Percentiles rank a stretch among this genome's conserved stretches.
Conservation (phyloP, 2,888 invertebrate species). For the Drosophila histrio region DNA sequence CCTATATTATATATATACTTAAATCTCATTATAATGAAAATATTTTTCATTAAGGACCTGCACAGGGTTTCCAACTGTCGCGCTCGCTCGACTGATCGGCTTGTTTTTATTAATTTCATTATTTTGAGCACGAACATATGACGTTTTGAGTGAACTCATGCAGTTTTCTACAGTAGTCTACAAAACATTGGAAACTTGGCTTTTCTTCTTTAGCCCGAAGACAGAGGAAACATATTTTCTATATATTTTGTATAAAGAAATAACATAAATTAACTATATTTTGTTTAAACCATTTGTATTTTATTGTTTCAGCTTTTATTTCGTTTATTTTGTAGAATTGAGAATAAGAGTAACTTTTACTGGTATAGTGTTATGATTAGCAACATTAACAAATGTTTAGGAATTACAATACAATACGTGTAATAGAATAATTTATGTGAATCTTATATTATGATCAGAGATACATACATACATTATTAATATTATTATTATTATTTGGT, state of each 20-base stretch:
- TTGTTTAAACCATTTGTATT: conserved; percentile 42
- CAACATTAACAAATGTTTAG: conserved; percentile 73
- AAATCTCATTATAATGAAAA: no score
- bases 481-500: conserved; percentile 37
- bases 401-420: conserved; percentile 64
- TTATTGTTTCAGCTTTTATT: conserved; percentile 40
- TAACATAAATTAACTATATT: background rate
- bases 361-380: conserved; percentile 46
- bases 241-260: background rate
- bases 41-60: no score
- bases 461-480: conserved; percentile 23
- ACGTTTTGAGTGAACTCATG: background rate
- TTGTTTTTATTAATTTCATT: no score
- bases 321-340: conserved; percentile 35
- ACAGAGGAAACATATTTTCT: background rate
- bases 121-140: no score
- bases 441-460: conserved; percentile 42
- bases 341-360: conserved; percentile 61
- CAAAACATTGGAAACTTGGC: background rate
- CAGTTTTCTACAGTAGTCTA: no score
- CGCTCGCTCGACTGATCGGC: no score
- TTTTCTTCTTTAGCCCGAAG: background rate
- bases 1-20: no score
- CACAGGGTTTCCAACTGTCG: no score
- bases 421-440: conserved; percentile 62